A percentile compares a stretch with the other conserved stretches of the same genome.
Evolutionary conservation across 2,113 vertebrate species (phyloP).

Genomic region (Pampusana beccarii): DNA sequence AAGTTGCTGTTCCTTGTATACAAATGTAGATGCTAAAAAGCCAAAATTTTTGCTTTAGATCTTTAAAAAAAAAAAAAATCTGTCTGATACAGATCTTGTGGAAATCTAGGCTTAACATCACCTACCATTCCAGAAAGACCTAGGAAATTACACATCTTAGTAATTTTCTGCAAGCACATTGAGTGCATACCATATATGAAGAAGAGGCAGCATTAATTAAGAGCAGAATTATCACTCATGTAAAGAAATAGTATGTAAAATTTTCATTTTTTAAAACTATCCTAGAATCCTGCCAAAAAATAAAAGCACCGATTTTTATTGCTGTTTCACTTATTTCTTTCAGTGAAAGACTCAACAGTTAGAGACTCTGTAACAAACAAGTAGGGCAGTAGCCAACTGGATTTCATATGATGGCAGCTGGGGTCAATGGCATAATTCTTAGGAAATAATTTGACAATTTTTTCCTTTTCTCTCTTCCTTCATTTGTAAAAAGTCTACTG

Average conservation of each 20-base stretch:
- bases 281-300: not conserved
- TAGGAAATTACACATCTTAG: not conserved
- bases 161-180: not conserved
- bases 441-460: not conserved
- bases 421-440: not conserved
- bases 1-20: not conserved
- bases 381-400: not conserved
- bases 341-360: not conserved
- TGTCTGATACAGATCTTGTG: not conserved
- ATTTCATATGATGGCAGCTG: not conserved
- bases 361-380: not conserved
- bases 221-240: not conserved
- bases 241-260: not conserved
- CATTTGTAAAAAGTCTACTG: not conserved
- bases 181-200: not conserved
- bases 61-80: not conserved
- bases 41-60: not conserved
- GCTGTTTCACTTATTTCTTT: not conserved
- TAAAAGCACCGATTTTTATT: not conserved
- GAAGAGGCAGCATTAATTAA: not conserved
- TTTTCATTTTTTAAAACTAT: no score
- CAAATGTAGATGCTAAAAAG: not conserved
- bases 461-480: not conserved
- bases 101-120: not conserved
- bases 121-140: not conserved